Percentiles rank a stretch among this genome's conserved stretches.
Evolutionary conservation across 2,888 invertebrate genomes (phyloP).

Genomic region (Stenichneumon culpator): DNA sequence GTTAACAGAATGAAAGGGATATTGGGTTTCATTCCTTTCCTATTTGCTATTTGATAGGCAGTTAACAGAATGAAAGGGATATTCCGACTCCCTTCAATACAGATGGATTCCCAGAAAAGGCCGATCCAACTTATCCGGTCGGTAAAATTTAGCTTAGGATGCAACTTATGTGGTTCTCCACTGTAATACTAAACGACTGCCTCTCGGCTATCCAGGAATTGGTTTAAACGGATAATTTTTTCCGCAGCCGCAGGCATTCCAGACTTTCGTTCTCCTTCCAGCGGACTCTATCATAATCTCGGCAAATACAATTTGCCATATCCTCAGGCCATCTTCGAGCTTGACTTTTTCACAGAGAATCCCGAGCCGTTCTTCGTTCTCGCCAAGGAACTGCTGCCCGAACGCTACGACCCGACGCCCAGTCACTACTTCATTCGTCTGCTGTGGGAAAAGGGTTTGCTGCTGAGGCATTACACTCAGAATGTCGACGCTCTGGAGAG

Average conservation of each 20-base stretch:
- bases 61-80: no score
- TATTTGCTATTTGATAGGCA: no score
- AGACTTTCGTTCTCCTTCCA: slow-evolving; percentile 97
- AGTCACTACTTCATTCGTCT: slow-evolving; percentile 96
- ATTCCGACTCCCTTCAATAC: no score
- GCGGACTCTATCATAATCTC: slow-evolving; percentile 96
- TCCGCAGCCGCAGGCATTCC: slow-evolving; percentile 96
- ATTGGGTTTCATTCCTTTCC: no score
- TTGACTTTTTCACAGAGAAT: slow-evolving; percentile 94
- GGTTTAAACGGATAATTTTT: background rate
- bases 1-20: no score
- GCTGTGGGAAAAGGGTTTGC: slow-evolving; percentile 92
- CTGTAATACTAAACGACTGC: no score
- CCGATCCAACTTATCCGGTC: no score
- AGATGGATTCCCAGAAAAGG: no score
- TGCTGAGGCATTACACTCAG: slow-evolving; percentile 93
- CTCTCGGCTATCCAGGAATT: background rate
- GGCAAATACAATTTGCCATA: slow-evolving; percentile 96
- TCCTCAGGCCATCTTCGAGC: slow-evolving; percentile 97
- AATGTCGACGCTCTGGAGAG: slow-evolving; percentile 98
- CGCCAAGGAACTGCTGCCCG: slow-evolving; percentile 96
- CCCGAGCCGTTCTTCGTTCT: slow-evolving; percentile 97
- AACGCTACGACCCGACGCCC: slow-evolving; percentile 94
- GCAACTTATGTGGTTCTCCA: no score
- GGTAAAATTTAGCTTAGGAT: no score